Percentiles rank a stretch among this genome's conserved stretches.
Conservation (phyloP, 2,888 invertebrate genomes). For the Antheraea yamamai region DNA sequence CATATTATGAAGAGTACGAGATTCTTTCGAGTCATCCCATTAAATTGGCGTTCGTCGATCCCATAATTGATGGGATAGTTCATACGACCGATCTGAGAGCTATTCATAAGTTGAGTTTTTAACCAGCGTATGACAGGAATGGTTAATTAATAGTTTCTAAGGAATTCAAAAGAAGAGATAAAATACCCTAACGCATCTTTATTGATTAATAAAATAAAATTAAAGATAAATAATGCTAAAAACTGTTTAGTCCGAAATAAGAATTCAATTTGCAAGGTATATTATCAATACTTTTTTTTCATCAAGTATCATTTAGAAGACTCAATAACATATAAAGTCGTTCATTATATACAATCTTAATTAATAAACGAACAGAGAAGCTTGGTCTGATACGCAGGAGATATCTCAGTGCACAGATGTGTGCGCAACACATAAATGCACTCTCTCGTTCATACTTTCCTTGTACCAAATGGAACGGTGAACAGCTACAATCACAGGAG, state of each 20-base stretch:
- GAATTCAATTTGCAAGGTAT: background rate
- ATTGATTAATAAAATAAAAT: too few relatives aligned
- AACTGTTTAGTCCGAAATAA: background rate
- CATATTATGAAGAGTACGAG: background rate
- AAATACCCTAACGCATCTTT: background rate
- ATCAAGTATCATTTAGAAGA: background rate
- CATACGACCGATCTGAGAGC: conserved; percentile 4
- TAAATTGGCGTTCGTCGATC: conserved; percentile 11
- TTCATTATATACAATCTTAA: too few relatives aligned
- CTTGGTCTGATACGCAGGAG: too few relatives aligned
- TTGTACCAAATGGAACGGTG: too few relatives aligned
- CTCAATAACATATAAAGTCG: too few relatives aligned
- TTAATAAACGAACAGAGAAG: too few relatives aligned
- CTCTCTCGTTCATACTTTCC: too few relatives aligned
- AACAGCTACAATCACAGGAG: too few relatives aligned
- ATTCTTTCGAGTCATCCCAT: conserved; percentile 11
- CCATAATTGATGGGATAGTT: conserved; percentile 15
- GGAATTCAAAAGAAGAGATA: background rate
- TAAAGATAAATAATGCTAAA: background rate
- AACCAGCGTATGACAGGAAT: background rate
- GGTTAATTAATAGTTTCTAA: background rate
- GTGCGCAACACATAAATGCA: too few relatives aligned
- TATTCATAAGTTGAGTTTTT: background rate
- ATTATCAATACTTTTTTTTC: background rate
- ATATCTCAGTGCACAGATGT: too few relatives aligned